Evolutionary conservation across 2,113 vertebrate genomes (phyloP).

Genomic region (Ophiodon elongatus): DNA sequence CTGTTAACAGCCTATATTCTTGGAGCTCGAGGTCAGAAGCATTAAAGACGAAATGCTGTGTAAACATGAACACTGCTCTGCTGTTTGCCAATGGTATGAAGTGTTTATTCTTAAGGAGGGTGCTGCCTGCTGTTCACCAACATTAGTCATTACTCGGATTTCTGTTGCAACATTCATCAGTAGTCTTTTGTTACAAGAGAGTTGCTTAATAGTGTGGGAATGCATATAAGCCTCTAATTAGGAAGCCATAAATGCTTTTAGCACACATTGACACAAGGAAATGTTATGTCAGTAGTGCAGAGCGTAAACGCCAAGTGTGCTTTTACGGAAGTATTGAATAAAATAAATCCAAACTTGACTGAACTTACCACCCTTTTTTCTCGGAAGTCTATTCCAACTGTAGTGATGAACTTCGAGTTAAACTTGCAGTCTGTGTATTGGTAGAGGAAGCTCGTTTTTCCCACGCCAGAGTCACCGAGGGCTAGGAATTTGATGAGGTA

Average conservation of each 20-base stretch:
- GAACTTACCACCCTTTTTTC: conserved; percentile 96
- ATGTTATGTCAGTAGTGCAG: background rate
- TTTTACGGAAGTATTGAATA: background rate
- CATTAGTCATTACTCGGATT: conserved; percentile 51
- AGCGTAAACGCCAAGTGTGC: background rate
- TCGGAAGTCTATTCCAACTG: conserved; percentile 98
- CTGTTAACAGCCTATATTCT: background rate
- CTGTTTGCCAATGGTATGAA: conserved; percentile 70
- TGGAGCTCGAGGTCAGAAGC: conserved; percentile 19
- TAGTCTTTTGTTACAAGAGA: conserved; percentile 40
- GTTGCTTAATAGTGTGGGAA: conserved; percentile 48
- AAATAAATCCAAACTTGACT: background rate
- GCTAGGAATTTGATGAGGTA: conserved; percentile 99
- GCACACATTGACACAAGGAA: background rate
- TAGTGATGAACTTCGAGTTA: conserved; percentile 98
- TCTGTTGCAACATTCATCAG: conserved; percentile 50
- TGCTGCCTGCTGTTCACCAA: conserved; percentile 44
- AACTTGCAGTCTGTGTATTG: conserved; percentile 98
- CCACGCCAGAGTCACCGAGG: conserved; percentile 96
- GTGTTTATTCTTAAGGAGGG: conserved; percentile 83
- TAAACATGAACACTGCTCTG: conserved; percentile 50
- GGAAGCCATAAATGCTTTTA: background rate
- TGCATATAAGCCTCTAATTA: conserved; percentile 46
- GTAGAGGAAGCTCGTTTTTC: conserved; percentile 97
- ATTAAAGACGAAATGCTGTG: conserved; percentile 22